phyloP scores from a whole-genome alignment of 2,888 invertebrate species.

The Cryptocephalus moraei region DNA sequence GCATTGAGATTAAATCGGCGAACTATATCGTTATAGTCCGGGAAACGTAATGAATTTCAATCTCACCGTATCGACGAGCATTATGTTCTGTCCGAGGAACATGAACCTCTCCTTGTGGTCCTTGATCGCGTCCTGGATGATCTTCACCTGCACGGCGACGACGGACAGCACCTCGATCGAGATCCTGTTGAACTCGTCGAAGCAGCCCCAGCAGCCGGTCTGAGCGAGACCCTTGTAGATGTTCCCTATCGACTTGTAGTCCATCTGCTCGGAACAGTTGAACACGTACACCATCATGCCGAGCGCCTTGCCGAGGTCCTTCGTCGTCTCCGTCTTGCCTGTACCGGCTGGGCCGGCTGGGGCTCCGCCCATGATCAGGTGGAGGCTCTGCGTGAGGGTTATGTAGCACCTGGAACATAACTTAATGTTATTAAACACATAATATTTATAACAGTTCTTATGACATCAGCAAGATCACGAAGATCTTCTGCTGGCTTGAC shows the following conservation, averaged over 20 bases:
- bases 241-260: slow-evolving; percentile 89
- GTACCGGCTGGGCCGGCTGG: slow-evolving; percentile 94
- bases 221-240: slow-evolving; percentile 93
- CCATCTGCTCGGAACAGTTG: slow-evolving; percentile 96
- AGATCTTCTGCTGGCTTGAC: too few species aligned
- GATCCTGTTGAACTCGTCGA: slow-evolving; percentile 93
- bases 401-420: slow-evolving; percentile 73
- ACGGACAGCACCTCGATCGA: slow-evolving; percentile 92
- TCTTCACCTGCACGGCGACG: slow-evolving; percentile 87
- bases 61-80: slow-evolving; percentile 54
- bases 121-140: slow-evolving; percentile 78
- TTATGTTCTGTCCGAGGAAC: slow-evolving; percentile 76
- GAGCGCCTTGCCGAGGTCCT: slow-evolving; percentile 85
- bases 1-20: too few species aligned
- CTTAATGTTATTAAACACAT: too few species aligned
- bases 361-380: slow-evolving; percentile 93
- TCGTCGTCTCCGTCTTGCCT: slow-evolving; percentile 94
- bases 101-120: slow-evolving; percentile 67
- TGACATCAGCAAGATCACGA: too few species aligned
- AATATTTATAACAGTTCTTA: too few species aligned
- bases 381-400: slow-evolving; percentile 70
- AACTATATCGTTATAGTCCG: too few species aligned
- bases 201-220: slow-evolving; percentile 95
- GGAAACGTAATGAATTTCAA: neutral
- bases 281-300: slow-evolving; percentile 93